These are phyloP conservation scores for Erpobdella octoculata DNA, from an alignment of 2,888 invertebrate species.

Conservation along the genomic window DNA sequence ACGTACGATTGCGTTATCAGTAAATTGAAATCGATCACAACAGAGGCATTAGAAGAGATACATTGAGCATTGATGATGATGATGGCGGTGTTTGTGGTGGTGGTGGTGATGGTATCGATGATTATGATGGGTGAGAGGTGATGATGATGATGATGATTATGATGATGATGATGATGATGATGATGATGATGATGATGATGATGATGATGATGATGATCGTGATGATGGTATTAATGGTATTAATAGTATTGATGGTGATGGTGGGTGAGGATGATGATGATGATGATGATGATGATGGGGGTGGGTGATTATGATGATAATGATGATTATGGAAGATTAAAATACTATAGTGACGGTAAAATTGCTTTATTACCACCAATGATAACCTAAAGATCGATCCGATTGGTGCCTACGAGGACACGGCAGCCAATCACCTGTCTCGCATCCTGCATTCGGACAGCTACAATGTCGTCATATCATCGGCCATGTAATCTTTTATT, in stretches of 20 bases:
- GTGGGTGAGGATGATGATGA: too few species aligned
- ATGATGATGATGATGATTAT: background rate
- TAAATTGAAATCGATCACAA: too few species aligned
- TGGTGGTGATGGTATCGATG: too few species aligned
- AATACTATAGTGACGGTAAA: too few species aligned
- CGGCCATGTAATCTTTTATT: slow-evolving; percentile 70
- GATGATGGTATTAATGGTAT: slow-evolving; percentile 6
- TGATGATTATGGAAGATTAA: too few species aligned
- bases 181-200: slow-evolving; percentile 19
- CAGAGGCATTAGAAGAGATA: too few species aligned
- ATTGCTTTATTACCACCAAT: background rate
- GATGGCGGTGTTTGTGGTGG: too few species aligned
- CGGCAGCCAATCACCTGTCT: slow-evolving; percentile 70
- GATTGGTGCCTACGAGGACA: slow-evolving; percentile 68
- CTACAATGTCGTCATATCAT: slow-evolving; percentile 64
- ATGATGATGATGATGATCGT: slow-evolving; percentile 19
- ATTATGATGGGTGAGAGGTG: too few species aligned
- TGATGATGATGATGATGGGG: slow-evolving; percentile 11
- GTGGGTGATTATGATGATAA: too few species aligned
- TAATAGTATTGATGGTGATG: background rate
- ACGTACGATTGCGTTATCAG: too few species aligned
- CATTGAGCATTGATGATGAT: too few species aligned
- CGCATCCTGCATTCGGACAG: slow-evolving; percentile 77
- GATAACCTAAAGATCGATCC: slow-evolving; percentile 46
- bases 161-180: background rate